phyloP scores from a whole-genome alignment of 2,888 invertebrate genomes.

The Phlogophora meticulosa region DNA sequence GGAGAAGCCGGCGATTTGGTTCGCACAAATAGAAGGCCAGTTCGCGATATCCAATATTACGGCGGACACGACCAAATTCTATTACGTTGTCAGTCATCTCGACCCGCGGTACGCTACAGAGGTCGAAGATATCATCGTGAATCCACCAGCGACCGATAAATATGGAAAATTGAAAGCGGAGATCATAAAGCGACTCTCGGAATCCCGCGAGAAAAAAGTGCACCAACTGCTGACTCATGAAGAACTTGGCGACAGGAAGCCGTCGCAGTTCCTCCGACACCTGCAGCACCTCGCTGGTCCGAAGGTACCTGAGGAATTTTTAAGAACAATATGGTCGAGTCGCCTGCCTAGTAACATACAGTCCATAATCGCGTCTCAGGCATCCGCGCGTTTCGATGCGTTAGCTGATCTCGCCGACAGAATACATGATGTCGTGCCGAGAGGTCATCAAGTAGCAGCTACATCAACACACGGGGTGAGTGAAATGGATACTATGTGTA shows the following conservation, averaged over 20 bases:
- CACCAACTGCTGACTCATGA: no score
- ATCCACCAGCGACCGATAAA: not conserved
- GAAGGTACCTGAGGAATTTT: not conserved
- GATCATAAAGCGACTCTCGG: not conserved
- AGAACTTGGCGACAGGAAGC: not conserved
- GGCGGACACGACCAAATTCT: not conserved
- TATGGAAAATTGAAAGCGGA: not conserved
- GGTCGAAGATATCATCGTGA: not conserved
- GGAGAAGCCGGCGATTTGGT: slow-evolving; percentile 4
- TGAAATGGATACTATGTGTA: no score
- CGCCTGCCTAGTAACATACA: not conserved
- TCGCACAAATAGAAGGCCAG: not conserved
- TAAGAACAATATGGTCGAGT: slow-evolving; percentile 1
- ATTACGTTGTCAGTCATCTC: not conserved
- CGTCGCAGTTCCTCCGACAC: not conserved
- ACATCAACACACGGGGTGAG: no score
- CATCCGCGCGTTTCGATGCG: no score
- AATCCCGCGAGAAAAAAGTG: not conserved
- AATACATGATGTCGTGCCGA: no score
- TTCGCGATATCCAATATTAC: not conserved
- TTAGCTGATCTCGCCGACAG: no score
- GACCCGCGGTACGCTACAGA: not conserved
- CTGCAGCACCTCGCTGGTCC: not conserved
- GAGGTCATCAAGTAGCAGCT: no score
- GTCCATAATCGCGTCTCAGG: not conserved